Evolutionary conservation across 2,113 vertebrate species (phyloP), one percentile per base, ranked within the genome.

Genomic region (Hystrix cristata): DNA sequence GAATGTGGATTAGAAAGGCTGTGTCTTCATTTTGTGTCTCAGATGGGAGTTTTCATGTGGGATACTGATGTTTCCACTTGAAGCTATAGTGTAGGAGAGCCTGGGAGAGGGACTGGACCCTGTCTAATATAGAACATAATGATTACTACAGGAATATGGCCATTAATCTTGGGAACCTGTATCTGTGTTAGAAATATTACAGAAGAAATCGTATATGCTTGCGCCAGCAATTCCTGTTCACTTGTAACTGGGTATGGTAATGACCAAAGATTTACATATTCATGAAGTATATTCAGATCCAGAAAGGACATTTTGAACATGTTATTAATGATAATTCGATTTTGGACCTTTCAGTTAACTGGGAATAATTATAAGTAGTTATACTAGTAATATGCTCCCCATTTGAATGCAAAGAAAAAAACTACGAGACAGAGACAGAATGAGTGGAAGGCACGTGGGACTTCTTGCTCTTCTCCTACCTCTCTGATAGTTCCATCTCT

Each of bases 161-260:
- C 53, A 10, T 21, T 84, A 29, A n/a, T 46, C 90, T 55, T 43
- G 48, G 31, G 64, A 83, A 64, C 31, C 8, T 71, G 21, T 81
- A 2, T 43, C 87, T 83, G 34, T 59, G 51, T 14, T 78, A 80
- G 25, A 87, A 86, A 88, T 55, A 43, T 12, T 72, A 25, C 3
- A n/a, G 55, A 72, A 87, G 71, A 76, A 90, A 84, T 59, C 18
- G 10, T 38, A 2, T 74, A 85, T 92, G 51, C 69, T 92, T 74
- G 5, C 7, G 74, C 34, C 57, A 85, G 21, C 31, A 53, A 92
- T 92, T 97, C 71, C 88, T 95, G 18, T 57, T 95, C 62, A 21
- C 14, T 81, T 55, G 62, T 87, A 86, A 91, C 13, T 64, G 57
- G 72, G 7, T n/a, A 51, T 72, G 65, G 27, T 48, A 76, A 78